Evolutionary conservation across 2,113 vertebrate species (phyloP), one percentile per base, ranked within the genome.

Genomic region (Aldabrachelys gigantea): DNA sequence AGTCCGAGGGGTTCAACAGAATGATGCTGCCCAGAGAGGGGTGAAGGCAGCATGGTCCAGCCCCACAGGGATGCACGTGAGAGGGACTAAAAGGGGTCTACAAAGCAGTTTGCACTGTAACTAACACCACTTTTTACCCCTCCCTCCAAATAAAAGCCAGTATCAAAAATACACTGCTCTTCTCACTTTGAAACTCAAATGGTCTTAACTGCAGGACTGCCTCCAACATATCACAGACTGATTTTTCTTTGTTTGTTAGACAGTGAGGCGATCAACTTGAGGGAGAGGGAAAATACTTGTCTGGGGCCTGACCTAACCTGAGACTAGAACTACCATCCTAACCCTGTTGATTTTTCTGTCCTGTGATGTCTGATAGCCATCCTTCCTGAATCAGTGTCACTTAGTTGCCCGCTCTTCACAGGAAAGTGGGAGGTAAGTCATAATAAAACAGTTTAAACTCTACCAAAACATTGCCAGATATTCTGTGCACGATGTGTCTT

Each of bases 361-460:
- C 1, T 17, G 0, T 87, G 17, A 72, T 47, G 24, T 22, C 44
- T 91, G 75, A 53, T 47, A 85, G 88, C 21, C 7, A 2, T 52
- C 47, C 50, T 65, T 85, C 65, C 86, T 81, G 75, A 92, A 85
- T 87, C 76, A 85, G 29, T 75, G 41, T 93, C 57, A 84, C 50
- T 83, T n/a, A 4, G 54, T 38, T 50, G 65, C 44, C 27, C 3
- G 6, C 80, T 85, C 88, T 10, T 89, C 94, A 65, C 0, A 10
- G 72, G 50, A 81, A 88, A 89, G 11, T 53, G 53, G 87, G 35
- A 96, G 69, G 53, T 78, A 1, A 82, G 35, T 92, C 65, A n/a
- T 87, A 31, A 87, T 79, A 53, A 85, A 57, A 38, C 53, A 80
- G 49, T 89, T 88, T 93, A 86, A 91, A 93, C 75, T 90, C 57